Evolutionary conservation across 2,888 invertebrate species (phyloP).

Genomic region (Habroteleia sp.): DNA sequence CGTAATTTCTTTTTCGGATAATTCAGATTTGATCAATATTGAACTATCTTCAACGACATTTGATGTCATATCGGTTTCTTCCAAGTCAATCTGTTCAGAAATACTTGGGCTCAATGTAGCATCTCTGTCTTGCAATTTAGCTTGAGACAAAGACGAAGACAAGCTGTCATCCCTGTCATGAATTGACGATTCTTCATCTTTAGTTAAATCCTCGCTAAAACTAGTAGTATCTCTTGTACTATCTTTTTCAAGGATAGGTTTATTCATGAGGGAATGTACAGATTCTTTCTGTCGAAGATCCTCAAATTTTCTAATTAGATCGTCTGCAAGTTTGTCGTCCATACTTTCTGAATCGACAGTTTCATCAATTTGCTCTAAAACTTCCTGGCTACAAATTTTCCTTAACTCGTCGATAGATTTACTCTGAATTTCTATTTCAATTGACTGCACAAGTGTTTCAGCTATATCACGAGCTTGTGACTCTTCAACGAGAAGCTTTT

Average conservation of each 20-base stretch:
- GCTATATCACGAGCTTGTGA: constrained; percentile 73
- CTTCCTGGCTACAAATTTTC: constrained; percentile 43
- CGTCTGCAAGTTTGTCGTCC: constrained; percentile 74
- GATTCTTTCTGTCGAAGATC: constrained; percentile 70
- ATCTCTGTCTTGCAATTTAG: constrained; percentile 71
- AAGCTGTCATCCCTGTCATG: constrained; percentile 72
- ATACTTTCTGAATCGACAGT: constrained; percentile 66
- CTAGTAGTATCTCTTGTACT: constrained; percentile 73
- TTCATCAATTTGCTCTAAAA: constrained; percentile 44
- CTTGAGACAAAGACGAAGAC: constrained; percentile 70
- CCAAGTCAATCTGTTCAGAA: constrained; percentile 76
- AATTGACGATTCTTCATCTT: constrained; percentile 74
- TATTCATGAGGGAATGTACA: constrained; percentile 47
- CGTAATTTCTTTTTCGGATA: constrained; percentile 51
- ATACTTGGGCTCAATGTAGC: constrained; percentile 77
- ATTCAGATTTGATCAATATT: constrained; percentile 51
- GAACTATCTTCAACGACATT: constrained; percentile 66
- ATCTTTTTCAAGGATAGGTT: constrained; percentile 69
- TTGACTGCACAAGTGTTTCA: constrained; percentile 74
- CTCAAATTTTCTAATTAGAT: constrained; percentile 75
- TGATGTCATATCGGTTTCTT: constrained; percentile 70
- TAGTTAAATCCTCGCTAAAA: constrained; percentile 75
- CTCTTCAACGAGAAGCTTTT: constrained; percentile 53
- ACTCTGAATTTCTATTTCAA: constrained; percentile 74
- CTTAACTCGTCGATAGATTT: constrained; percentile 67